phyloP scores from a whole-genome alignment of 1,140 invertebrate species.

The Pseudomyrmex concolor region DNA sequence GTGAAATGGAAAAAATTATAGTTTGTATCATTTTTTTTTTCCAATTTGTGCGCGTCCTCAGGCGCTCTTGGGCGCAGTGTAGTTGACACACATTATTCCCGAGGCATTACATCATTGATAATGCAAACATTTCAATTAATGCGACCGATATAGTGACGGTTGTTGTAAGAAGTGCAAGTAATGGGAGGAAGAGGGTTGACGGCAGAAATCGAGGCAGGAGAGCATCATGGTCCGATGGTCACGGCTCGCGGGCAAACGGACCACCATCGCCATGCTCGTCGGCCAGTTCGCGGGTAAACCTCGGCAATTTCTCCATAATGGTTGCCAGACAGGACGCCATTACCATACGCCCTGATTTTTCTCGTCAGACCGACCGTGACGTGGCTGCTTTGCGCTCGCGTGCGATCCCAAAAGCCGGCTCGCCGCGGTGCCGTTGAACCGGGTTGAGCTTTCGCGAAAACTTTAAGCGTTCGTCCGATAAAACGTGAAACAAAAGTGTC shows the following conservation, averaged over 20 bases:
- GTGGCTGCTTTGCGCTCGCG: slow-evolving; percentile 31
- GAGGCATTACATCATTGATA: neutral
- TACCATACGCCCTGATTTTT: slow-evolving; percentile 58
- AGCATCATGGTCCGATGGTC: slow-evolving; percentile 65
- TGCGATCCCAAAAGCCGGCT: slow-evolving; percentile 25
- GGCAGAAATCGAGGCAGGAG: slow-evolving; percentile 57
- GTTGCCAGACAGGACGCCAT: slow-evolving; percentile 60
- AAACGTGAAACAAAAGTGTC: slow-evolving; percentile 21
- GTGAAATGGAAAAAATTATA: neutral
- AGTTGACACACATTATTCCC: too few relatives aligned
- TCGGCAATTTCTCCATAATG: slow-evolving; percentile 68
- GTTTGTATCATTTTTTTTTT: neutral
- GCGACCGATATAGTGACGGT: neutral
- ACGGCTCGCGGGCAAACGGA: slow-evolving; percentile 66
- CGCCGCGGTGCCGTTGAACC: slow-evolving; percentile 29
- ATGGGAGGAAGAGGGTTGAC: slow-evolving; percentile 37
- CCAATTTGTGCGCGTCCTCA: neutral
- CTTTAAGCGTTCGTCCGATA: neutral
- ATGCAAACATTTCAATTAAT: slow-evolving; percentile 3
- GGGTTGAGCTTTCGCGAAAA: slow-evolving; percentile 32
- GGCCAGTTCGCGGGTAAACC: slow-evolving; percentile 64
- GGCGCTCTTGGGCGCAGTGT: too few relatives aligned
- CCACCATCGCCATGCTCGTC: slow-evolving; percentile 59
- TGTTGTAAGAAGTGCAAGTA: slow-evolving; percentile 44
- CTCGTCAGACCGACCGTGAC: slow-evolving; percentile 47